These are phyloP conservation scores for Aethina tumida DNA, from an alignment of 1,140 invertebrate species.

Conservation along the genomic window DNA sequence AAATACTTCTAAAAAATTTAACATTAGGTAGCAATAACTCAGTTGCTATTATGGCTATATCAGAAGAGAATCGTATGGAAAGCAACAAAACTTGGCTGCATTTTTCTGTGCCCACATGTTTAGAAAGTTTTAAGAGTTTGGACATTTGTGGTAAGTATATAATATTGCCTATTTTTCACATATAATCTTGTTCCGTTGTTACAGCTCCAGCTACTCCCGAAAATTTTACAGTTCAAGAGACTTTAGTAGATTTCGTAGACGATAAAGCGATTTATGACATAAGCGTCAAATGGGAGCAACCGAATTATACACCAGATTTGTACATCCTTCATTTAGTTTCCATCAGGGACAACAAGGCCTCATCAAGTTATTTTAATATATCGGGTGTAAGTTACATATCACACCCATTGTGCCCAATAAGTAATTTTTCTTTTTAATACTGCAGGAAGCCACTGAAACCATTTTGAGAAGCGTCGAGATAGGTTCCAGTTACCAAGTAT, in stretches of 20 bases:
- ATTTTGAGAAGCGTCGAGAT: conserved; percentile 23
- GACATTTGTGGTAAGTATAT: too few species aligned
- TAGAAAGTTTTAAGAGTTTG: too few species aligned
- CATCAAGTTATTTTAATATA: conserved; percentile 13
- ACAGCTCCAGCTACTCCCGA: conserved; percentile 33
- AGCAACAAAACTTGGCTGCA: too few species aligned
- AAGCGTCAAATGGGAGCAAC: conserved; percentile 32
- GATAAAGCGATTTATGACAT: conserved; percentile 25
- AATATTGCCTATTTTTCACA: too few species aligned
- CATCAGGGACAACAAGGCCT: conserved; percentile 3
- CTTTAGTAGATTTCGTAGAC: conserved; percentile 10
- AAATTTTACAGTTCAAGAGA: conserved; percentile 23
- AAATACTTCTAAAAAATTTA: too few species aligned
- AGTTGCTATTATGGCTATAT: too few species aligned
- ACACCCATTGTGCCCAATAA: neutral
- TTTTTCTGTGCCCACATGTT: too few species aligned
- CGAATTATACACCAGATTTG: conserved; percentile 33
- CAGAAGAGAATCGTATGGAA: too few species aligned
- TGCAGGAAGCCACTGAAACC: conserved; percentile 27
- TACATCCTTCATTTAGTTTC: conserved; percentile 31
- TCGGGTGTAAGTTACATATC: conserved; percentile 28
- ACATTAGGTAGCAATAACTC: too few species aligned
- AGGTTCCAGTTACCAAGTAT: conserved; percentile 24
- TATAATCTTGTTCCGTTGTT: conserved; percentile 12
- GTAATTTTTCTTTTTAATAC: conserved; percentile 11